Conservation (phyloP, 2,888 invertebrate species). For the Tetranychus truncatus region DNA sequence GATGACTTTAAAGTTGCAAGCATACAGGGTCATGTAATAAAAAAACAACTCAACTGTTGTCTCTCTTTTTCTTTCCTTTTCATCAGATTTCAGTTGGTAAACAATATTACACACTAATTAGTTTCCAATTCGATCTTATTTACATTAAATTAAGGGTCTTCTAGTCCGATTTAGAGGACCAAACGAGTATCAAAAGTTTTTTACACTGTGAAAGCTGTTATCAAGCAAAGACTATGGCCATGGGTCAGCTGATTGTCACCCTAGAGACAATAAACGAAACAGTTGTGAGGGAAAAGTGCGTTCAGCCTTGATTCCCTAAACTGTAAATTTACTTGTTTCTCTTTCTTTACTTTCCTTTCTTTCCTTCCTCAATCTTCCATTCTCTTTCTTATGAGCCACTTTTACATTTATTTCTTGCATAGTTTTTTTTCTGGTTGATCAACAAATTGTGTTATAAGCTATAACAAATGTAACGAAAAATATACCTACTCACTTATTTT, state of each 20-base stretch:
- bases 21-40: too few species aligned
- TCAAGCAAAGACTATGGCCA: background rate
- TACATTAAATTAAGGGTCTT: background rate
- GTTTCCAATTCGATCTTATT: background rate
- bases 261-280: background rate
- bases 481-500: background rate
- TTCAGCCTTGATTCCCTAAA: background rate
- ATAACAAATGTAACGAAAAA: background rate
- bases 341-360: background rate
- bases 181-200: background rate
- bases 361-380: background rate
- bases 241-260: background rate
- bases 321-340: background rate
- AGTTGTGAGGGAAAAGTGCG: background rate
- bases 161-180: background rate
- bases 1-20: too few species aligned
- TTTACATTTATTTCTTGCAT: background rate
- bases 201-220: background rate
- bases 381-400: background rate
- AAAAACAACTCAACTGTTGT: background rate
- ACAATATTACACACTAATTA: slow-evolving; percentile 1
- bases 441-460: too few species aligned
- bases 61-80: background rate
- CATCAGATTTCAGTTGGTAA: background rate
- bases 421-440: background rate